A percentile compares a stretch with the other conserved stretches of the same genome.
Conservation (phyloP, 2,113 vertebrate species). For the Mastomys natalensis region DNA sequence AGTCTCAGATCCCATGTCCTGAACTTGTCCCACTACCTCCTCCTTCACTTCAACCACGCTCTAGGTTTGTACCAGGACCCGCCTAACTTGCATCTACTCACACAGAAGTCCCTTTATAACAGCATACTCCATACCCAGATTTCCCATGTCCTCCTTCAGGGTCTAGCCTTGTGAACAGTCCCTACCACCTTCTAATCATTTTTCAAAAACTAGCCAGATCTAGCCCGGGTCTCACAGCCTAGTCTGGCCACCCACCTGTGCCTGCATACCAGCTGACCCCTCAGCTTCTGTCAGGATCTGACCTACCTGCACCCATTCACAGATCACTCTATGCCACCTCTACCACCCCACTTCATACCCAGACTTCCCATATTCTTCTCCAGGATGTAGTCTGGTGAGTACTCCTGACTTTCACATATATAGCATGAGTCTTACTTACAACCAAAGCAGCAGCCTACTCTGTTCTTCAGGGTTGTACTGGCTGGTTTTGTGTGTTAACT, state of each 20-base stretch:
- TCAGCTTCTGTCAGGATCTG: not conserved
- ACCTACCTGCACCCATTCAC: not conserved
- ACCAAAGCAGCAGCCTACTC: not conserved
- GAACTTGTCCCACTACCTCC: not conserved
- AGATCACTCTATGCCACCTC: not conserved
- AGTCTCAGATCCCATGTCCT: not conserved
- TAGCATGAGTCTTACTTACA: not conserved
- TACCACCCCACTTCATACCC: not conserved
- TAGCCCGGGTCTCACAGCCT: not conserved
- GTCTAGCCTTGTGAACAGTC: not conserved
- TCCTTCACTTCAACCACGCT: not conserved
- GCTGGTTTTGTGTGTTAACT: too few relatives aligned
- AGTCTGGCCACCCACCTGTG: not conserved
- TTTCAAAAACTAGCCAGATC: not conserved
- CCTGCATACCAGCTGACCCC: not conserved
- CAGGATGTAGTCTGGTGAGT: not conserved
- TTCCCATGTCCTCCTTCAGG: not conserved
- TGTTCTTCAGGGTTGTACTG: too few relatives aligned
- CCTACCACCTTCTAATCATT: not conserved
- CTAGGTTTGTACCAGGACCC: not conserved
- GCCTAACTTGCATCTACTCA: not conserved
- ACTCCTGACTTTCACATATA: not conserved
- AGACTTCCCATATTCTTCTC: not conserved
- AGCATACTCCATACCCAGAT: not conserved
- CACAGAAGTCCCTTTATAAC: not conserved